These are phyloP conservation scores for Teleogryllus oceanicus DNA, from an alignment of 2,888 invertebrate genomes.

Conservation along the genomic window DNA sequence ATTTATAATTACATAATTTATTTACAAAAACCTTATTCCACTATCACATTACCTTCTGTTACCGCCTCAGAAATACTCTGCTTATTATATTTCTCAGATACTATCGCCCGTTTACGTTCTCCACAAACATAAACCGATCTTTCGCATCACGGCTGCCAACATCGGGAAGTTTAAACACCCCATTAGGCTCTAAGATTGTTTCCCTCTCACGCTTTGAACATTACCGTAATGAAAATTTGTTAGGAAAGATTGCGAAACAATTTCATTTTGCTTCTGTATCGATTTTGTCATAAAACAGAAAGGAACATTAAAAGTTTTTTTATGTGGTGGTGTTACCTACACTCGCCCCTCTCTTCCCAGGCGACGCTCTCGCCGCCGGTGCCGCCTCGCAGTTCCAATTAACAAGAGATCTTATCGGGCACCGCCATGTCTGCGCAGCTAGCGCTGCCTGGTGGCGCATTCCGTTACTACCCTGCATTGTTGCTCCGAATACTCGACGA, in stretches of 20 bases:
- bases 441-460: neutral
- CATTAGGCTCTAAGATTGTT: neutral
- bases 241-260: slow-evolving; percentile 10
- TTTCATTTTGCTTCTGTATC: slow-evolving; percentile 18
- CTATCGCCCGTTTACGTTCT: neutral
- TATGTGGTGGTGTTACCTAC: neutral
- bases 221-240: slow-evolving; percentile 8
- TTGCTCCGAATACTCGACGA: neutral
- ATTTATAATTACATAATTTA: neutral
- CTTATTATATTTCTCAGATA: neutral
- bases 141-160: neutral
- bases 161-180: neutral
- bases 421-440: neutral
- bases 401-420: neutral
- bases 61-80: neutral
- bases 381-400: neutral
- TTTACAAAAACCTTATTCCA: slow-evolving; percentile 1
- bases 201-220: neutral
- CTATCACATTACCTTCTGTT: neutral
- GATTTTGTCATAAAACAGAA: slow-evolving; percentile 11
- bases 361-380: neutral
- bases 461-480: neutral
- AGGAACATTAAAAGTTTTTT: neutral
- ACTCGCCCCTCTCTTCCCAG: neutral
- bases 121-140: neutral